phyloP scores from a whole-genome alignment of 2,797 vertebrate genomes.

The Astyanax mexicanus region DNA sequence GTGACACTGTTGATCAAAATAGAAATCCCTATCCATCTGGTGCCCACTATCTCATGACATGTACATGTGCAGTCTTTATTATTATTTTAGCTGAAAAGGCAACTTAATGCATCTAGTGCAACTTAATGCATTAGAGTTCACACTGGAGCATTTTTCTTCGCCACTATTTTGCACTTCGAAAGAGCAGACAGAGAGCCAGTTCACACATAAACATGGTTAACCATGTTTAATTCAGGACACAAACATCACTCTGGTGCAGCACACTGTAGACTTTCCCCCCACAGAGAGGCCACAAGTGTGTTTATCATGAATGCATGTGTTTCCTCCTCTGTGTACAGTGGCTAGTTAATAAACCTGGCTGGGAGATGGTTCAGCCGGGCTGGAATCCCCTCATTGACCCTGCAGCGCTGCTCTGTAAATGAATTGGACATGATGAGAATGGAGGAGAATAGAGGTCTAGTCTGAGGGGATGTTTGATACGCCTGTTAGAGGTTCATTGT shows the following conservation, averaged over 20 bases:
- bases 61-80: too few relatives aligned
- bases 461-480: constrained; percentile 6
- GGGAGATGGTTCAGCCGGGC: constrained; percentile 10
- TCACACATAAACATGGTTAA: constrained; percentile 23
- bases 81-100: too few relatives aligned
- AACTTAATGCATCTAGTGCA: too few relatives aligned
- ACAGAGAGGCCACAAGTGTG: constrained; percentile 23
- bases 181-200: constrained; percentile 12
- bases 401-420: constrained; percentile 5
- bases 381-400: constrained; percentile 28
- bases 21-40: too few relatives aligned
- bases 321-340: constrained; percentile 30
- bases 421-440: constrained; percentile 21
- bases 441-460: constrained; percentile 3
- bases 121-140: background rate
- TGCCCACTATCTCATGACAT: too few relatives aligned
- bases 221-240: constrained; percentile 37
- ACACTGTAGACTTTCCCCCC: constrained; percentile 9
- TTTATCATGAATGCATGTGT: constrained; percentile 23
- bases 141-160: background rate
- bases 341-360: constrained; percentile 23
- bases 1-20: too few relatives aligned
- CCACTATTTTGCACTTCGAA: background rate
- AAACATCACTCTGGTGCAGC: constrained; percentile 24
- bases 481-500: constrained; percentile 2